phyloP scores from a whole-genome alignment of 1,140 invertebrate species.

The Caerostris darwini region DNA sequence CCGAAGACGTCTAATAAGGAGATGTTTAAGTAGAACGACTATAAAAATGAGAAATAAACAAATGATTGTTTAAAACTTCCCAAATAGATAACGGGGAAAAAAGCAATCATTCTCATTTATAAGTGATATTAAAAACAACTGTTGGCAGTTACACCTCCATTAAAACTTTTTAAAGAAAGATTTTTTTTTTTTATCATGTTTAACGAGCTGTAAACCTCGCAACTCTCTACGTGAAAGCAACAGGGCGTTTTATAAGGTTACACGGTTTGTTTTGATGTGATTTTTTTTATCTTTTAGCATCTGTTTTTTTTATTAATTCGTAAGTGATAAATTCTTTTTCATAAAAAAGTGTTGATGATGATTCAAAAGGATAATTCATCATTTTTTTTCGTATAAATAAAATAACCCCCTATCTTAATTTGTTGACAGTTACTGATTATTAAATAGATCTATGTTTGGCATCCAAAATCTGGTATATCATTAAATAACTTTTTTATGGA shows the following conservation, averaged over 20 bases:
- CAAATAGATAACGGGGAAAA: background rate
- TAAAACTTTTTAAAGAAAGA: background rate
- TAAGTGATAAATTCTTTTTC: background rate
- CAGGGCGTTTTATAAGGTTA: slow-evolving; percentile 72
- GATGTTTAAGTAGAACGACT: slow-evolving; percentile 48
- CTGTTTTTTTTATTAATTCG: background rate
- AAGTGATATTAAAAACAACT: slow-evolving; percentile 57
- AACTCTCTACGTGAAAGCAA: slow-evolving; percentile 28
- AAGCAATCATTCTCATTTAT: slow-evolving; percentile 23
- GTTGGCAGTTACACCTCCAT: slow-evolving; percentile 33
- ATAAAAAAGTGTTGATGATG: slow-evolving; percentile 9
- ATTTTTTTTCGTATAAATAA: slow-evolving; percentile 11
- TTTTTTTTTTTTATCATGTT: slow-evolving; percentile 16
- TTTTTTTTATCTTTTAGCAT: background rate
- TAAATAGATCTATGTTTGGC: slow-evolving; percentile 46
- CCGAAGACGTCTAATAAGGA: background rate
- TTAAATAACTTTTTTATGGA: background rate
- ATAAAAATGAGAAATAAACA: slow-evolving; percentile 29
- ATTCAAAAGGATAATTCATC: background rate
- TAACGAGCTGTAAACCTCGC: slow-evolving; percentile 43
- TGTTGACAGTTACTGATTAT: slow-evolving; percentile 28
- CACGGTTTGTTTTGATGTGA: background rate
- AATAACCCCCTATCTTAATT: background rate
- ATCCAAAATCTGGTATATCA: background rate
- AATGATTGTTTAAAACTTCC: slow-evolving; percentile 51